phyloP scores from a whole-genome alignment of 2,113 vertebrate genomes.

The Oostethus manadensis region DNA sequence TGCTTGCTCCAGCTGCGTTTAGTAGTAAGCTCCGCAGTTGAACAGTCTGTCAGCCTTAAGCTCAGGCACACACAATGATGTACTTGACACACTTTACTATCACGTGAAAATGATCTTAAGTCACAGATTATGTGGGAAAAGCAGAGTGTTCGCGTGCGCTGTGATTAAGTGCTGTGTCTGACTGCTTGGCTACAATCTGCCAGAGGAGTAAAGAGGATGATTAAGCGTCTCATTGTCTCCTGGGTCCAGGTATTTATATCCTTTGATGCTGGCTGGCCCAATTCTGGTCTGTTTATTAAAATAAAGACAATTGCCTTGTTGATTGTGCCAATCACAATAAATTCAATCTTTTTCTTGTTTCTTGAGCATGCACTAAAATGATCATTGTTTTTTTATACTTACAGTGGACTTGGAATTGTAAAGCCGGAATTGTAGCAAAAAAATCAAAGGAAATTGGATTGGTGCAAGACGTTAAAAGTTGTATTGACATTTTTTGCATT shows the following conservation, averaged over 20 bases:
- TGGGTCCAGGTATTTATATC: slow-evolving; percentile 57
- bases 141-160: not conserved
- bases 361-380: too few relatives aligned
- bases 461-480: too few relatives aligned
- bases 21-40: not conserved
- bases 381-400: too few relatives aligned
- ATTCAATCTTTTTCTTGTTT: too few relatives aligned
- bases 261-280: slow-evolving; percentile 36
- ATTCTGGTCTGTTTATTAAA: slow-evolving; percentile 40
- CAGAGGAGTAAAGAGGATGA: slow-evolving; percentile 42
- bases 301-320: slow-evolving; percentile 26
- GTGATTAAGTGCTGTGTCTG: slow-evolving; percentile 19
- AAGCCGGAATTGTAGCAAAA: too few relatives aligned
- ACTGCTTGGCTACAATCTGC: slow-evolving; percentile 22
- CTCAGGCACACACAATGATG: not conserved
- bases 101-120: not conserved
- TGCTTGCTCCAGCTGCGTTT: slow-evolving; percentile 25
- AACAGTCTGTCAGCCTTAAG: not conserved
- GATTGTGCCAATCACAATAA: not conserved
- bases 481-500: too few relatives aligned
- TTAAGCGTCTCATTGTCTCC: slow-evolving; percentile 44
- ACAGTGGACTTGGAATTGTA: too few relatives aligned
- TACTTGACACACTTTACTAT: not conserved
- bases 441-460: too few relatives aligned
- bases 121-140: not conserved